A percentile compares a stretch with the other conserved stretches of the same genome.
Evolutionary conservation across 2,888 invertebrate genomes (phyloP).

Genomic region (Stenichneumon culpator): DNA sequence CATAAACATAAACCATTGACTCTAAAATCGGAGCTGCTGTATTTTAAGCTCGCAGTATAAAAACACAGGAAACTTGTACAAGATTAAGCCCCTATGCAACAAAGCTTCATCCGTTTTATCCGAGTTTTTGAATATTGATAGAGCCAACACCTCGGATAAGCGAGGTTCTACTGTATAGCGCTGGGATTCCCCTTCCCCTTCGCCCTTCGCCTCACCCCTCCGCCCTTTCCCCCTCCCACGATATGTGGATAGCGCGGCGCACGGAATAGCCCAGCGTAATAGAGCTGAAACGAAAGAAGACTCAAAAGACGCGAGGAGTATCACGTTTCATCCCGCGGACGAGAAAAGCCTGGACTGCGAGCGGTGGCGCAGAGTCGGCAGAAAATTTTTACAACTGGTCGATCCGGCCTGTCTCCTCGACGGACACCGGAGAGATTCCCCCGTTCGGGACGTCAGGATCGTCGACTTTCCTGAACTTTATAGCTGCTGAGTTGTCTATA

Average conservation of each 20-base stretch:
- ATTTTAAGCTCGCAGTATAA: too few relatives aligned
- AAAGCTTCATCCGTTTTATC: too few relatives aligned
- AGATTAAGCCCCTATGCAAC: too few relatives aligned
- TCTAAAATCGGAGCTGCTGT: too few relatives aligned
- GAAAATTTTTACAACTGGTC: conserved; percentile 79
- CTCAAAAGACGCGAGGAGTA: conserved; percentile 46
- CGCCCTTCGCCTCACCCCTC: too few relatives aligned
- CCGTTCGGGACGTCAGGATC: conserved; percentile 32
- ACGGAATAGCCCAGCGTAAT: conserved; percentile 39
- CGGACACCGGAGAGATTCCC: conserved; percentile 4
- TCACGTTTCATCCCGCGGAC: conserved; percentile 74
- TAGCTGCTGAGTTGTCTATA: background rate
- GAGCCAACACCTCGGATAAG: too few relatives aligned
- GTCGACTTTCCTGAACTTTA: conserved; percentile 30
- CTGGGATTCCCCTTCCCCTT: too few relatives aligned
- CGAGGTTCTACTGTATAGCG: too few relatives aligned
- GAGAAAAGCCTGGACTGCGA: conserved; percentile 64
- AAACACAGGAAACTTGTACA: too few relatives aligned
- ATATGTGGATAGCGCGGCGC: conserved; percentile 3
- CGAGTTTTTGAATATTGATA: too few relatives aligned
- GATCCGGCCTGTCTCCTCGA: conserved; percentile 63
- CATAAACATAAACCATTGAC: too few relatives aligned
- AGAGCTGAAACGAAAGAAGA: conserved; percentile 39
- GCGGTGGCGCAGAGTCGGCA: conserved; percentile 71
- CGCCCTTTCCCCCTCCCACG: background rate